Conservation (phyloP, 1,140 invertebrate genomes). For the Harlomillsia oculata region DNA sequence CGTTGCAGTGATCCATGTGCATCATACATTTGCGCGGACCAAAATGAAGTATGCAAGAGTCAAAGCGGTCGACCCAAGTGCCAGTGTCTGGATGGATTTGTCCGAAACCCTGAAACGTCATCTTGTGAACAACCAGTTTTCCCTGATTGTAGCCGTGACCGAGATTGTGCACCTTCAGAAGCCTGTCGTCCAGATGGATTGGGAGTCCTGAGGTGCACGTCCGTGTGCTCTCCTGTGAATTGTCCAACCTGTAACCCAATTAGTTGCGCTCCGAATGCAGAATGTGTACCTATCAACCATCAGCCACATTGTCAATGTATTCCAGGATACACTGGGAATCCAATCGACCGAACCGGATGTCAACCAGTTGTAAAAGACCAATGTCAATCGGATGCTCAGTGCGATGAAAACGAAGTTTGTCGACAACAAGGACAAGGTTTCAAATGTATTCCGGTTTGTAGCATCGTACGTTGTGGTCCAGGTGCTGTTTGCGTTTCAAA, state of each 20-base stretch:
- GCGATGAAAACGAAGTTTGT: slow-evolving; percentile 67
- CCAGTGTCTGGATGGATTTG: slow-evolving; percentile 60
- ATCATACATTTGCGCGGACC: slow-evolving; percentile 61
- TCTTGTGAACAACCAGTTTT: slow-evolving; percentile 72
- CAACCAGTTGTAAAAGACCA: slow-evolving; percentile 56
- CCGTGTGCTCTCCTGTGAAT: slow-evolving; percentile 42
- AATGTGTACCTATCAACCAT: slow-evolving; percentile 53
- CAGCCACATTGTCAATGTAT: slow-evolving; percentile 28
- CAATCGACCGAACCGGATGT: slow-evolving; percentile 77
- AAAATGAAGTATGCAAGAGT: slow-evolving; percentile 66
- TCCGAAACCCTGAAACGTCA: slow-evolving; percentile 71
- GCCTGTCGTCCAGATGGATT: slow-evolving; percentile 70
- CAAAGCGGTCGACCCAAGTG: slow-evolving; percentile 57
- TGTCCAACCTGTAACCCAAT: slow-evolving; percentile 54
- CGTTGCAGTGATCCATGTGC: slow-evolving; percentile 67
- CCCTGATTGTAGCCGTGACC: slow-evolving; percentile 62
- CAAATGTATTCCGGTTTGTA: slow-evolving; percentile 64
- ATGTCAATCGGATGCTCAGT: slow-evolving; percentile 68
- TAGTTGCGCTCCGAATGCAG: slow-evolving; percentile 70
- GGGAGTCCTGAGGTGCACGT: slow-evolving; percentile 68
- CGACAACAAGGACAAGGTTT: slow-evolving; percentile 42
- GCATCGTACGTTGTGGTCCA: slow-evolving; percentile 64
- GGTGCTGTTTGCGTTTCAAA: slow-evolving; percentile 74
- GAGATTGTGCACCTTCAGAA: slow-evolving; percentile 57
- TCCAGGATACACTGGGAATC: slow-evolving; percentile 64